Evolutionary conservation across 2,113 vertebrate species (phyloP).

Genomic region (Neoarius graeffei): DNA sequence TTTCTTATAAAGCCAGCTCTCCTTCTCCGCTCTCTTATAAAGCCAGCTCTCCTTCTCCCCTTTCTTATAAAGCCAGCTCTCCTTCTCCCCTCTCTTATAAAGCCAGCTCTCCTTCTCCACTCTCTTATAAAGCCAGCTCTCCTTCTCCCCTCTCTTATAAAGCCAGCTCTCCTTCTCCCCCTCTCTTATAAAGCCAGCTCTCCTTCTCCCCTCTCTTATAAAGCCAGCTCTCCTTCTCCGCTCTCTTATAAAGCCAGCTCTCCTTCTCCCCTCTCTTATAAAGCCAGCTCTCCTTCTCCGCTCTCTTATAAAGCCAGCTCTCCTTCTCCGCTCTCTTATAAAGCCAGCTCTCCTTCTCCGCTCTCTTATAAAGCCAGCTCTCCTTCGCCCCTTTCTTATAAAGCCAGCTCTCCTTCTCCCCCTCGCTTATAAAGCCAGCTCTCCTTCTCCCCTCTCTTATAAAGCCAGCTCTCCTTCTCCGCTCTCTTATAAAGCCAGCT

Average conservation of each 20-base stretch:
- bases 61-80: neutral
- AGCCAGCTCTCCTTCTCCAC: neutral
- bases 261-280: neutral
- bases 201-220: neutral
- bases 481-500: neutral
- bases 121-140: neutral
- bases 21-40: neutral
- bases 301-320: neutral
- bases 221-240: neutral
- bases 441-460: neutral
- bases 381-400: neutral
- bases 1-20: neutral
- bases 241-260: neutral
- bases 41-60: neutral
- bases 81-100: neutral
- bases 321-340: neutral
- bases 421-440: too few species aligned
- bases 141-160: neutral
- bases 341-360: neutral
- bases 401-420: neutral
- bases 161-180: neutral
- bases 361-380: neutral
- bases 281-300: neutral
- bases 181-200: neutral
- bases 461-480: neutral